Percentiles rank a stretch among this genome's conserved stretches.
Conservation (phyloP, 2,888 invertebrate species). For the Andrena flavipes region DNA sequence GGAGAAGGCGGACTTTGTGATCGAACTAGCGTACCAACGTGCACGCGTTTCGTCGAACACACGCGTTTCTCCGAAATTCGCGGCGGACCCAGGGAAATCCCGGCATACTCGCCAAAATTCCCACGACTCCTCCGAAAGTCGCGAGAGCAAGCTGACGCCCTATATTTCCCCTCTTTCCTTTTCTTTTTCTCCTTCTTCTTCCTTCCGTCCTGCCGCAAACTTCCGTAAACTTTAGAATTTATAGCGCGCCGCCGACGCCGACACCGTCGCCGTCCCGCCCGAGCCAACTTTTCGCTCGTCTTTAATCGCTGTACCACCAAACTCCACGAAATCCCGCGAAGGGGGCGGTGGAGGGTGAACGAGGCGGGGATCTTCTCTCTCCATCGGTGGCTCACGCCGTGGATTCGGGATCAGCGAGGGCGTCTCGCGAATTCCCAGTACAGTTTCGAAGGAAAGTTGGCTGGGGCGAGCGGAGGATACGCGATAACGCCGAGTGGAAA, state of each 20-base stretch:
- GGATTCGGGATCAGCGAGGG: background rate
- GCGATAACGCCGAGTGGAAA: slow-evolving; percentile 3
- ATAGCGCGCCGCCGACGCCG: background rate
- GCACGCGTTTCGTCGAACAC: background rate
- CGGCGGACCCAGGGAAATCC: background rate
- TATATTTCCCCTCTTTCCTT: background rate
- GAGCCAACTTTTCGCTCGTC: background rate
- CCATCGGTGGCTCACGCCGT: background rate
- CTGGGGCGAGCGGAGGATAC: background rate
- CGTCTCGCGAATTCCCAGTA: background rate
- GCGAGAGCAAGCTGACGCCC: background rate
- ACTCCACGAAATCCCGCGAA: background rate
- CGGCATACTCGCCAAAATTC: background rate
- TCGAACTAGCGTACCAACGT: background rate
- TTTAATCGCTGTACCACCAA: background rate
- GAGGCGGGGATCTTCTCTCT: background rate
- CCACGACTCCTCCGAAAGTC: background rate
- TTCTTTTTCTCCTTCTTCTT: background rate
- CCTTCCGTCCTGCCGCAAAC: background rate
- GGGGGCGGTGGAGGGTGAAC: background rate
- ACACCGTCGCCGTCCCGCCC: slow-evolving; percentile 1
- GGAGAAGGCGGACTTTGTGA: background rate
- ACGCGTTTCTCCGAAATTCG: slow-evolving; percentile 36
- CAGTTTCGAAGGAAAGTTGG: background rate
- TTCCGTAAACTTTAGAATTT: background rate